Percentiles rank a stretch among this genome's conserved stretches.
These are phyloP conservation scores for Chaetodon trifasciatus DNA, from an alignment of 2,797 vertebrate species.

Conservation along the genomic window DNA sequence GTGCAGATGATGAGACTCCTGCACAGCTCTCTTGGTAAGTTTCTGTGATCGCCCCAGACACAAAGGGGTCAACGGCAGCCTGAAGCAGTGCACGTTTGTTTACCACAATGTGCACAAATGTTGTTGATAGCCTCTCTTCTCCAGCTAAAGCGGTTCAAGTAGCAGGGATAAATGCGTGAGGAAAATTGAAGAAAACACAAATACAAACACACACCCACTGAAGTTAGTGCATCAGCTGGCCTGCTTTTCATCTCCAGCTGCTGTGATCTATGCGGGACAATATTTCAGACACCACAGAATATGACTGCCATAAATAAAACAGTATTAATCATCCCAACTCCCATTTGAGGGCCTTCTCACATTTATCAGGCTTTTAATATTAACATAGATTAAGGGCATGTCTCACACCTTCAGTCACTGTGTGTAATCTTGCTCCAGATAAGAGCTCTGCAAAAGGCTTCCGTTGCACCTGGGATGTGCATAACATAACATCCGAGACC, in stretches of 20 bases:
- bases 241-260: conserved; percentile 56
- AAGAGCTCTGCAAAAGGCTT: conserved; percentile 21
- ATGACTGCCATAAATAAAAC: conserved; percentile 83
- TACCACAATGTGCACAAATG: neutral
- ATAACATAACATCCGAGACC: neutral
- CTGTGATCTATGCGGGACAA: conserved; percentile 60
- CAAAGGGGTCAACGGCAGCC: conserved; percentile 66
- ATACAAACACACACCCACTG: neutral
- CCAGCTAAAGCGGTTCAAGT: conserved; percentile 26
- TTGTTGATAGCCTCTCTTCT: conserved; percentile 32
- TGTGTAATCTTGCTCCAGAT: conserved; percentile 59
- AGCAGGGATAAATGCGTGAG: conserved; percentile 27
- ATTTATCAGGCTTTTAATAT: conserved; percentile 86
- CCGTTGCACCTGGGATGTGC: conserved; percentile 9
- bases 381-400: conserved; percentile 81
- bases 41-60: conserved; percentile 58
- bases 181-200: neutral
- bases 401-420: conserved; percentile 72
- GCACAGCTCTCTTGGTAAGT: conserved; percentile 30
- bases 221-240: conserved; percentile 39
- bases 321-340: conserved; percentile 80
- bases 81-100: neutral
- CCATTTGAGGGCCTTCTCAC: conserved; percentile 70
- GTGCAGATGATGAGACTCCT: conserved; percentile 35
- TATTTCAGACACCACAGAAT: conserved; percentile 76